A percentile compares a stretch with the other conserved stretches of the same genome.
phyloP scores from a whole-genome alignment of 2,113 vertebrate species.

The Anoura caudifer region DNA sequence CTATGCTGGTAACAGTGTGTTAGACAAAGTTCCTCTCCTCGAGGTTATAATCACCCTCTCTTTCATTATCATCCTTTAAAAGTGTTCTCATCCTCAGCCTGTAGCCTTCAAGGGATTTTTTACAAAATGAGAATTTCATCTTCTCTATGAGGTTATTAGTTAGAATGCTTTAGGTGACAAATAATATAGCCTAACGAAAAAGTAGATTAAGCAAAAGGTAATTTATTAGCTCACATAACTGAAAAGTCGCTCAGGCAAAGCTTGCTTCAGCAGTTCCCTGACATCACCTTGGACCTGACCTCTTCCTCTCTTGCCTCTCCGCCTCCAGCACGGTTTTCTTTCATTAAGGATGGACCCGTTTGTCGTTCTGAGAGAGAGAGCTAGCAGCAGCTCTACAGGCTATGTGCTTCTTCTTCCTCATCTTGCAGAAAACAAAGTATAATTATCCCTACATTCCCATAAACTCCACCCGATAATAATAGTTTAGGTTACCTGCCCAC shows the following conservation, averaged over 20 bases:
- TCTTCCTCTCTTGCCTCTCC: not conserved
- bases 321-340: not conserved
- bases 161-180: not conserved
- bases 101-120: not conserved
- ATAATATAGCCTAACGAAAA: not conserved
- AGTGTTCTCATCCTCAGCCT: not conserved
- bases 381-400: not conserved
- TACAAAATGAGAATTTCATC: not conserved
- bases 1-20: not conserved
- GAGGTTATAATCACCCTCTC: not conserved
- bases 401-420: not conserved
- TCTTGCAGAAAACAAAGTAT: not conserved
- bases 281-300: not conserved
- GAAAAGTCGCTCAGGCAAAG: not conserved
- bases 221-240: not conserved
- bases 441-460: not conserved
- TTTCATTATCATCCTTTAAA: not conserved
- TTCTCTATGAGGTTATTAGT: not conserved
- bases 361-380: not conserved
- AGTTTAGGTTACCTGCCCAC: not conserved
- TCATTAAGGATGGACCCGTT: fast-evolving
- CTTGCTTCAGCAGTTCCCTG: not conserved
- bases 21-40: not conserved
- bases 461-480: not conserved
- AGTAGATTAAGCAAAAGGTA: not conserved